A percentile compares a stretch with the other conserved stretches of the same genome.
Evolutionary conservation across 2,797 vertebrate species (phyloP).

Genomic region (Microctenopoma steveboyesi): DNA sequence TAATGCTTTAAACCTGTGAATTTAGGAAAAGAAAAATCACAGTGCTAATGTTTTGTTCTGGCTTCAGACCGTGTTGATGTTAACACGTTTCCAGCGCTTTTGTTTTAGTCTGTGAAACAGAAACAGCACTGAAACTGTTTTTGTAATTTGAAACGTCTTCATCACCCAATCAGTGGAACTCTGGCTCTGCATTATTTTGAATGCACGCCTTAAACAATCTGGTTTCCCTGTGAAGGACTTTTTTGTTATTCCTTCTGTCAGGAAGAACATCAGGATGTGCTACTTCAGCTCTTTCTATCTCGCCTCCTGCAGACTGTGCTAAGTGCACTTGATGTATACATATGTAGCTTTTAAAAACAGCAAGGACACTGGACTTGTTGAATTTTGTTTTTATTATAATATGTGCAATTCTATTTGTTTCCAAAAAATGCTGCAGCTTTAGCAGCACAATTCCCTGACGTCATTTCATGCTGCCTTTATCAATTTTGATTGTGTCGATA

Average conservation of each 20-base stretch:
- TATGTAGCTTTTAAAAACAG: slow-evolving; percentile 63
- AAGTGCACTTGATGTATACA: slow-evolving; percentile 59
- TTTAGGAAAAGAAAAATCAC: neutral
- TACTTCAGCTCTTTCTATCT: slow-evolving; percentile 15
- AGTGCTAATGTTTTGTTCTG: slow-evolving; percentile 1
- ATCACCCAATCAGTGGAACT: neutral
- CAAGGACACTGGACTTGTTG: slow-evolving; percentile 41
- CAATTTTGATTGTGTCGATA: slow-evolving; percentile 26
- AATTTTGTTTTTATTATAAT: slow-evolving; percentile 23
- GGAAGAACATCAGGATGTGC: slow-evolving; percentile 17
- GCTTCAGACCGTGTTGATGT: neutral
- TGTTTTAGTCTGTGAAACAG: neutral
- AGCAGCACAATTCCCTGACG: slow-evolving; percentile 28
- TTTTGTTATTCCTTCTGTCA: slow-evolving; percentile 14
- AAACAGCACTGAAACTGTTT: neutral
- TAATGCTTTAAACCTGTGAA: slow-evolving; percentile 13
- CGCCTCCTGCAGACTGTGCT: slow-evolving; percentile 43
- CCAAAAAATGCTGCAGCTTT: slow-evolving; percentile 17
- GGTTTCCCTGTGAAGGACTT: slow-evolving; percentile 21
- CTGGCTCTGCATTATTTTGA: slow-evolving; percentile 38
- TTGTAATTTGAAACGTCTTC: neutral
- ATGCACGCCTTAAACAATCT: slow-evolving; percentile 61
- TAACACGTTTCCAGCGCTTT: neutral
- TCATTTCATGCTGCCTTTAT: slow-evolving; percentile 58
- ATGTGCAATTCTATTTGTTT: slow-evolving; percentile 60